Conservation (phyloP, 2,888 invertebrate genomes). For the Lasioglossum leucozonium region DNA sequence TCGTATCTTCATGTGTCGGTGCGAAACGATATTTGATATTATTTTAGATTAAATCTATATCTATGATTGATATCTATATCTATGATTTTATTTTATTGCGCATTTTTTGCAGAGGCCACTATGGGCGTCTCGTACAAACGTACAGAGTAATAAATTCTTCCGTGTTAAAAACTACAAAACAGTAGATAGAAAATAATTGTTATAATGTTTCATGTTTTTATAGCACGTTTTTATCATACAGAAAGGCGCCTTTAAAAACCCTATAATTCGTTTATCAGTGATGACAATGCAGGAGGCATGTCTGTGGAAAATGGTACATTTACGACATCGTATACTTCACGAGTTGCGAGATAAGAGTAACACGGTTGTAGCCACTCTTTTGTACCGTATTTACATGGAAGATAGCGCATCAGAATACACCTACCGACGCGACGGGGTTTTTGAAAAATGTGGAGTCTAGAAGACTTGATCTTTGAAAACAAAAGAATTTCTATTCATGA, state of each 20-base stretch:
- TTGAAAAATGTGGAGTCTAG: too few species aligned
- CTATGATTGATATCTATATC: too few species aligned
- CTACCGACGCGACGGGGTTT: too few species aligned
- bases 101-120: too few species aligned
- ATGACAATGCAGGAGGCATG: neutral
- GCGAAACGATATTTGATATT: too few species aligned
- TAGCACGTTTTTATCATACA: neutral
- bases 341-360: neutral
- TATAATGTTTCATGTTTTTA: neutral
- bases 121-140: too few species aligned
- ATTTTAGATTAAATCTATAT: too few species aligned
- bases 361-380: neutral
- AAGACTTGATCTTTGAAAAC: too few species aligned
- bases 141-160: too few species aligned
- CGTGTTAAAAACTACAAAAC: neutral
- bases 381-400: neutral
- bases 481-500: too few species aligned
- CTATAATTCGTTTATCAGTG: neutral
- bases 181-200: neutral
- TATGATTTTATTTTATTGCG: too few species aligned
- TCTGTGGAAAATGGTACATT: neutral
- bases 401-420: neutral
- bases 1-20: too few species aligned
- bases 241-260: neutral
- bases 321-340: conserved; percentile 1